Conservation (phyloP, 2,113 vertebrate genomes). For the Urocynchramus pylzowi region DNA sequence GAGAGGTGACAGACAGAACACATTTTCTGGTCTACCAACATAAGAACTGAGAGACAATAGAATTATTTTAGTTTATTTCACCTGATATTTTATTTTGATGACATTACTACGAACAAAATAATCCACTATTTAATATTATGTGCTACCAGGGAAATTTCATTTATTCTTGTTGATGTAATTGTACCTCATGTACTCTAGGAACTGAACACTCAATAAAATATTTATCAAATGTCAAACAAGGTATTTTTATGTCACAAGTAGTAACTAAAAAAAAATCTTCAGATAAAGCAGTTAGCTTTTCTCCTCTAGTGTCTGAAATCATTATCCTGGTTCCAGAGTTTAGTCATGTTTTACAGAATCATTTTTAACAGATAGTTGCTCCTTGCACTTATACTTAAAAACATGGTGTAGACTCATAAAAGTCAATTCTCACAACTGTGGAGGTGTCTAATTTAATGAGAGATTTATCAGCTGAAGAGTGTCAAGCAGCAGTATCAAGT, state of each 20-base stretch:
- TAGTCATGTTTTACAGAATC: constrained; percentile 1
- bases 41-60: neutral
- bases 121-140: neutral
- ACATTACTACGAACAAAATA: neutral
- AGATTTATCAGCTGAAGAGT: constrained; percentile 4
- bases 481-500: neutral
- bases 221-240: neutral
- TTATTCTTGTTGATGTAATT: neutral
- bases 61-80: neutral
- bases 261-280: neutral
- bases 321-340: neutral
- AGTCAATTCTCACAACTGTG: neutral
- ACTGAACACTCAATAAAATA: neutral
- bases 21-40: neutral
- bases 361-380: constrained; percentile 36
- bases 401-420: neutral
- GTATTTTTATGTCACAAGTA: neutral
- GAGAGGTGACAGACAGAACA: neutral
- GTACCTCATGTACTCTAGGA: neutral
- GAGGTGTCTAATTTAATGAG: constrained; percentile 44
- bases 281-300: neutral
- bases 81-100: neutral
- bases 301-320: neutral
- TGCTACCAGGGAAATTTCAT: neutral
- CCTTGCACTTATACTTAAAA: constrained; percentile 9